Base-by-base conservation (phyloP, 2,888 invertebrate species). In the Acleris sparsana region DNA sequence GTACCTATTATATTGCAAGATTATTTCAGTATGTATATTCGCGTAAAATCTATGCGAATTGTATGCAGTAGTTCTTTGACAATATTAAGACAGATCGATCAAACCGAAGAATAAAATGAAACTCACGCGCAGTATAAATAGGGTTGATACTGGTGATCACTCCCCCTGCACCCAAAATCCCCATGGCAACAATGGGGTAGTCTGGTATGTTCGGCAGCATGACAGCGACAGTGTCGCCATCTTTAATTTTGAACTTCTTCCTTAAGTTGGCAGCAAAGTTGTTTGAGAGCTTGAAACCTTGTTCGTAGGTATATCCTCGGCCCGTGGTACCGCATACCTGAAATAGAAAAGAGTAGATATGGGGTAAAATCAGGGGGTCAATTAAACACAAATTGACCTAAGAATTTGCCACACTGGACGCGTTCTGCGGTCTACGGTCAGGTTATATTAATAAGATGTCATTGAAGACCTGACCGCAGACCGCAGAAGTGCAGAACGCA, bases 191-290 rank as follows among this genome's bases (percentile, higher is more conserved):
- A 16, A 96, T 87, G 0, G 95, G 94, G 77, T 94, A 96, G 83
- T 97, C 97, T 0, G 97, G 97, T 25, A 95, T 76, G 80, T 97
- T 97, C 0, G 96, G 96, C 63, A 97, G 78, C 76, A 96, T 94
- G 6, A 97, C 74, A 0, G 95, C 95, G 1, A 97, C 82, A 0
- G 95, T 93, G 75, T 97, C 96, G 0, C 95, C 95, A 70, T 94
- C 93, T 61, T 85, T 85, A 16, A 96, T 81, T 66, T 95, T 95
- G 60, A 96, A 93, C 78, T 95, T 94, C 25, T 88, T 93, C 57
- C 95, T 93, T 61, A 97, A 92, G 70, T 94, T 94, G 0, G 94
- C 94, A 0, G 95, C 94, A 66, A 96, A 94, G 57, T 95, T 94
- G 60, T 93, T 93, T n/a, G 95, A 93, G 33, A 94, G 88, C 69